A percentile compares a stretch with the other conserved stretches of the same genome.
phyloP scores from a whole-genome alignment of 2,888 invertebrate genomes.

The Andrena marginata region DNA sequence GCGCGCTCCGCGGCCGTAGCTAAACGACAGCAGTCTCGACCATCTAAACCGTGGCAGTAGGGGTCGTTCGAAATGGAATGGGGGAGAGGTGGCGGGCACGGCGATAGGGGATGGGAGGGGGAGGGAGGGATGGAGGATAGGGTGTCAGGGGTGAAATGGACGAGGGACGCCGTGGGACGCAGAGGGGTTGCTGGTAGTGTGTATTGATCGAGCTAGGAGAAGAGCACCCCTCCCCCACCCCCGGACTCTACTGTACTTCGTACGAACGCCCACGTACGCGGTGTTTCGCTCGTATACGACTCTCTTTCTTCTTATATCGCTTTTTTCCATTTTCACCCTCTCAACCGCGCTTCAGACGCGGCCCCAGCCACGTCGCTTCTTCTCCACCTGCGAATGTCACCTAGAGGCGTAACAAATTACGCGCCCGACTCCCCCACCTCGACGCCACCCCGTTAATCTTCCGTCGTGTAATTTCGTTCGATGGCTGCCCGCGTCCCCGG shows the following conservation, averaged over 20 bases:
- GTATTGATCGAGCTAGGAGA: slow-evolving; percentile 82
- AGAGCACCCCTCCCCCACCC: slow-evolving; percentile 45
- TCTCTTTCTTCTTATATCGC: slow-evolving; percentile 62
- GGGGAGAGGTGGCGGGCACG: slow-evolving; percentile 4
- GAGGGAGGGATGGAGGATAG: slow-evolving; percentile 22
- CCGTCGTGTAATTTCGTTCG: slow-evolving; percentile 27
- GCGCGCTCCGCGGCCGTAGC: slow-evolving; percentile 42
- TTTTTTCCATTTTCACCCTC: slow-evolving; percentile 39
- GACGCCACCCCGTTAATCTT: slow-evolving; percentile 26
- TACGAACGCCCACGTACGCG: slow-evolving; percentile 73
- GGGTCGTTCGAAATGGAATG: slow-evolving; percentile 59
- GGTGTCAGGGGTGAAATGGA: slow-evolving; percentile 65
- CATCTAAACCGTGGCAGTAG: slow-evolving; percentile 56
- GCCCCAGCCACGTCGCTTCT: slow-evolving; percentile 6
- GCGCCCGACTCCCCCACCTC: not conserved
- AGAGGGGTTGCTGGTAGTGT: slow-evolving; percentile 78
- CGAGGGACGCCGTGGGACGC: slow-evolving; percentile 67
- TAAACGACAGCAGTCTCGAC: slow-evolving; percentile 62
- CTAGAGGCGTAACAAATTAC: slow-evolving; percentile 28
- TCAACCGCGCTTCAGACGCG: not conserved
- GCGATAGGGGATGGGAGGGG: slow-evolving; percentile 10
- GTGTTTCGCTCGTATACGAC: slow-evolving; percentile 66
- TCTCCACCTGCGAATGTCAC: slow-evolving; percentile 44
- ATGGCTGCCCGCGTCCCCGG: not conserved
- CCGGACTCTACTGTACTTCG: slow-evolving; percentile 68